Base-by-base conservation (phyloP, 2,113 vertebrate genomes). In the Casuarius casuarius region DNA sequence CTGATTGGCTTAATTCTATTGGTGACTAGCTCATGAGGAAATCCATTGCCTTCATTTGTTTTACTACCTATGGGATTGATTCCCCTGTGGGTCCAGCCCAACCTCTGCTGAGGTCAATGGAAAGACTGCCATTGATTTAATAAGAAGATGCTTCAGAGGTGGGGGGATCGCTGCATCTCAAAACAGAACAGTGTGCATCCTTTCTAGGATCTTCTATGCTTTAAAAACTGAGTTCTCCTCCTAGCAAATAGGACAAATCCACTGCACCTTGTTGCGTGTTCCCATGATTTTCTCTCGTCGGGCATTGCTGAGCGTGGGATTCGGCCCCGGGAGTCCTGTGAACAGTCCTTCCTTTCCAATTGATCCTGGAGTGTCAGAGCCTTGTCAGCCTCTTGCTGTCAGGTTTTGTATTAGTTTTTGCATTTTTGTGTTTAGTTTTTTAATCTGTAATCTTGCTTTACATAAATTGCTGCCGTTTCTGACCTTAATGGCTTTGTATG, bases 21-120 rank as follows among this genome's bases (percentile, higher is more conserved):
- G 95, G 94, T 97, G 93, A 88, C 59, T 90, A 96, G 75, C 93
- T 97, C 84, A 97, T 95, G 92, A 67, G 86, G 93, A 97, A 97
- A 97, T 97, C 95, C 65, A 97, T 97, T 0, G 51, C 87, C 79
- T 94, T 95, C 91, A 88, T 94, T 96, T 97, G 91, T 96, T 95
- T 94, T 88, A 15, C 97, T 94, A 84, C 94, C 94, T 63, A 2
- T 84, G 91, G 93, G 94, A 94, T 94, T 95, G 95, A 96, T 97
- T 95, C 93, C 79, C 74, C n/a, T 5, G 63, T 71, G 94, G 87
- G 91, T 85, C 59, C 84, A 48, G 71, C 33, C 81, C 87, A 96
- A 11, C 74, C 87, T 81, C 92, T 58, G 0, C 72, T 0, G 87
- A 96, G 94, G 92, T 97, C 96, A 94, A 74, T 80, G 87, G 38